Conservation (phyloP, 2,113 vertebrate genomes). For the Chelonoidis abingdonii region DNA sequence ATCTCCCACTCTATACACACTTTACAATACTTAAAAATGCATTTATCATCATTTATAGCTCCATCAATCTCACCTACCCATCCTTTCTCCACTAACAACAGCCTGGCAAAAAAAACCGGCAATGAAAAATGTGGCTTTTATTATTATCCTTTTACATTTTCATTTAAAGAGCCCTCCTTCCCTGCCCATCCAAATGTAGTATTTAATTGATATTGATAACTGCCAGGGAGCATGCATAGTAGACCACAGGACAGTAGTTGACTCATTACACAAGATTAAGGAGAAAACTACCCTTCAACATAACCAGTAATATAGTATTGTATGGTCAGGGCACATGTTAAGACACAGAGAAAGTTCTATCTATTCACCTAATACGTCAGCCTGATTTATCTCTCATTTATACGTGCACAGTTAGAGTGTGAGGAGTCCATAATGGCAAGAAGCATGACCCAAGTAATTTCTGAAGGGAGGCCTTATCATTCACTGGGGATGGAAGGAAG, state of each 20-base stretch:
- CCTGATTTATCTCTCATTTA: not conserved
- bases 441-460: not conserved
- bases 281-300: not conserved
- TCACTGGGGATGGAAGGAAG: not conserved
- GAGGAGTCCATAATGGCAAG: not conserved
- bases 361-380: not conserved
- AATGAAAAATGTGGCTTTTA: not conserved
- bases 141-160: not conserved
- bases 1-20: accelerated
- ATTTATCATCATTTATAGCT: not conserved
- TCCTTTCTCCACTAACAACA: not conserved
- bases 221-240: not conserved
- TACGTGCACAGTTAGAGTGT: not conserved
- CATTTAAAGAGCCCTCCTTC: not conserved
- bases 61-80: not conserved
- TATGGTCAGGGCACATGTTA: not conserved
- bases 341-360: not conserved
- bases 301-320: not conserved
- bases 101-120: not conserved
- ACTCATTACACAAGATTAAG: not conserved
- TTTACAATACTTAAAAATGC: not conserved
- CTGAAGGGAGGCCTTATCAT: not conserved
- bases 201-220: not conserved
- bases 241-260: not conserved
- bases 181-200: not conserved